These are phyloP conservation scores for Mus spretus DNA, from an alignment of 2,797 vertebrate species.

Conservation along the genomic window DNA sequence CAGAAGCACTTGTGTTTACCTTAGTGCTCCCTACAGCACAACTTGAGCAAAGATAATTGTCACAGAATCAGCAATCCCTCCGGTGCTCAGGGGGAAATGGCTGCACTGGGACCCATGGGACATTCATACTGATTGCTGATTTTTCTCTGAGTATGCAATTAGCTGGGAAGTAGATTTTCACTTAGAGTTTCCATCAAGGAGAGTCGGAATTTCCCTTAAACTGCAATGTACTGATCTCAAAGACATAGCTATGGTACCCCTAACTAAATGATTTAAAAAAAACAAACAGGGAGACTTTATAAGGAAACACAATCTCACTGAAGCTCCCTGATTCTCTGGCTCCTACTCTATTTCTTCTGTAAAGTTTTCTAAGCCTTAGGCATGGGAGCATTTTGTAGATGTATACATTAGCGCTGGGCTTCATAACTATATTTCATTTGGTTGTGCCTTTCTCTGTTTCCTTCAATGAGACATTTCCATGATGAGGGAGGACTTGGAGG, in stretches of 20 bases:
- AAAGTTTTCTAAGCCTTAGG: not conserved
- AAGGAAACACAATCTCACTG: not conserved
- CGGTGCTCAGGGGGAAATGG: constrained; percentile 27
- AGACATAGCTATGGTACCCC: not conserved
- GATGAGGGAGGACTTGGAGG: not conserved
- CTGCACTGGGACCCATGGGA: not conserved
- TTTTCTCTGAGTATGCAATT: constrained; percentile 55
- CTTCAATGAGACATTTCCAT: not conserved
- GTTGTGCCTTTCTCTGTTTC: not conserved
- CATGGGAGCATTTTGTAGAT: not conserved
- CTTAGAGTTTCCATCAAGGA: not conserved
- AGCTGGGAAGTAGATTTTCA: not conserved
- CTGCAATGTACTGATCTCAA: not conserved
- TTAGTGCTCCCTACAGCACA: constrained; percentile 68
- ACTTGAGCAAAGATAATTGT: constrained; percentile 61
- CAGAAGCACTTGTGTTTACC: constrained; percentile 52
- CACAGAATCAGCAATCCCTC: constrained; percentile 35
- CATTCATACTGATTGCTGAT: constrained; percentile 43
- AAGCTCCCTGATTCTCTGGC: not conserved
- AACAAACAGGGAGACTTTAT: not conserved
- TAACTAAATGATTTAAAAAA: not conserved
- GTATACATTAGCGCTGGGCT: not conserved
- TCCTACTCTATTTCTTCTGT: not conserved
- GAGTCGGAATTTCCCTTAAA: not conserved
- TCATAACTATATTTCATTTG: not conserved